These are phyloP conservation scores for Tupaia tana DNA, from an alignment of 2,113 vertebrate genomes.

Conservation along the genomic window DNA sequence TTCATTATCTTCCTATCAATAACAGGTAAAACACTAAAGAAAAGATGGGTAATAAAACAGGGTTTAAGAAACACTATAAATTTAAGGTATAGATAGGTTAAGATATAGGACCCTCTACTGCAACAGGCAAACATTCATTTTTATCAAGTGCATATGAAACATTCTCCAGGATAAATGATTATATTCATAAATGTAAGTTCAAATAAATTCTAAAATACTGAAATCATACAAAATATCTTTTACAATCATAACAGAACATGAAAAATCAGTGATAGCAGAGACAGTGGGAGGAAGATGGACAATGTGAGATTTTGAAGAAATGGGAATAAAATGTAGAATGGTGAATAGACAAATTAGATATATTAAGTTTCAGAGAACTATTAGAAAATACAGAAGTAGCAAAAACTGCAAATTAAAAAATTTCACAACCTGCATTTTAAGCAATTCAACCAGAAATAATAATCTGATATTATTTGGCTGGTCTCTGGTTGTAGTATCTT, in stretches of 20 bases:
- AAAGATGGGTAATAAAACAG: not conserved
- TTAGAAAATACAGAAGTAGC: not conserved
- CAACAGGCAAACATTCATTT: not conserved
- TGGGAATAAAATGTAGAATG: not conserved
- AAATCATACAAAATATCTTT: not conserved
- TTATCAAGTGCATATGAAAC: not conserved
- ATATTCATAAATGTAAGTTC: not conserved
- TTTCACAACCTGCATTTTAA: not conserved
- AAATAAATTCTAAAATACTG: not conserved
- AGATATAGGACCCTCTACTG: not conserved
- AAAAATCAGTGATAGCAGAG: too few relatives aligned
- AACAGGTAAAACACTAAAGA: not conserved
- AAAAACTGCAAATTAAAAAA: not conserved
- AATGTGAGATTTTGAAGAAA: not conserved
- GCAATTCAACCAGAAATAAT: not conserved
- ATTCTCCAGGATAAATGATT: not conserved
- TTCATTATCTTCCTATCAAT: not conserved
- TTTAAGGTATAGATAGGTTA: too few relatives aligned
- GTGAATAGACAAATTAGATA: not conserved
- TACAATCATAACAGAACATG: not conserved
- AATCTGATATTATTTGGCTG: not conserved
- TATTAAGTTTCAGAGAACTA: not conserved
- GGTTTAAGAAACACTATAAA: not conserved
- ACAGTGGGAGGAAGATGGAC: too few relatives aligned
- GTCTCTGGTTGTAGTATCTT: not conserved